Evolutionary conservation across 2,888 invertebrate genomes (phyloP).

Genomic region (Lochmaea capreae): DNA sequence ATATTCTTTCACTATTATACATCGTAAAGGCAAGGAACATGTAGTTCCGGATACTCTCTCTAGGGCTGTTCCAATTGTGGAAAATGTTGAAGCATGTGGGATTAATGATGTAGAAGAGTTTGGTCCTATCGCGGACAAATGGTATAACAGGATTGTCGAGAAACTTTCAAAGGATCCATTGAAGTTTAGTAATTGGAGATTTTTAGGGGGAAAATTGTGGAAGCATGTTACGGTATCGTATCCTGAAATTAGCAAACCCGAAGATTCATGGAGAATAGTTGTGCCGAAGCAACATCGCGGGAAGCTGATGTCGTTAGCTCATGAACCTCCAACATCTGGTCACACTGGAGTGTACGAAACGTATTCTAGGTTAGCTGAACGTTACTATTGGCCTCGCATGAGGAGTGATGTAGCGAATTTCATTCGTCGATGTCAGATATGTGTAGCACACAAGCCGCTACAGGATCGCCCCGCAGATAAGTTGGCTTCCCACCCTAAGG

Average conservation of each 20-base stretch:
- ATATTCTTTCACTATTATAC: too few relatives aligned
- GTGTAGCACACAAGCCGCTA: neutral
- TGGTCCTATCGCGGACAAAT: neutral
- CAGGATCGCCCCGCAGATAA: neutral
- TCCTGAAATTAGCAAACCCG: neutral
- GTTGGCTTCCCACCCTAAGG: constrained; percentile 13
- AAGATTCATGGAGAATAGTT: constrained; percentile 2
- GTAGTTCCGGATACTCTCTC: too few relatives aligned
- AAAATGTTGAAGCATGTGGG: too few relatives aligned
- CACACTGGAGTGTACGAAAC: neutral
- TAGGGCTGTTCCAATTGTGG: neutral
- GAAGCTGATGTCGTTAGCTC: neutral
- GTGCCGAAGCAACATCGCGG: neutral
- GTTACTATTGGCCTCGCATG: too few relatives aligned
- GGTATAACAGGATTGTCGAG: constrained; percentile 9
- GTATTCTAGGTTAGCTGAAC: neutral
- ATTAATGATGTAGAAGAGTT: too few relatives aligned
- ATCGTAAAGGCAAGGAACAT: too few relatives aligned
- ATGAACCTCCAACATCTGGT: constrained; percentile 7
- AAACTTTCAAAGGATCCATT: constrained; percentile 2
- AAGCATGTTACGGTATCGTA: constrained; percentile 8
- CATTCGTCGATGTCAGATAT: neutral
- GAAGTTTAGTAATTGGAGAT: constrained; percentile 2
- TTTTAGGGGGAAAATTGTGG: neutral
- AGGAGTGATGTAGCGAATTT: neutral